These are phyloP conservation scores for Gryon sp. DNA, from an alignment of 1,140 invertebrate species.

Conservation along the genomic window DNA sequence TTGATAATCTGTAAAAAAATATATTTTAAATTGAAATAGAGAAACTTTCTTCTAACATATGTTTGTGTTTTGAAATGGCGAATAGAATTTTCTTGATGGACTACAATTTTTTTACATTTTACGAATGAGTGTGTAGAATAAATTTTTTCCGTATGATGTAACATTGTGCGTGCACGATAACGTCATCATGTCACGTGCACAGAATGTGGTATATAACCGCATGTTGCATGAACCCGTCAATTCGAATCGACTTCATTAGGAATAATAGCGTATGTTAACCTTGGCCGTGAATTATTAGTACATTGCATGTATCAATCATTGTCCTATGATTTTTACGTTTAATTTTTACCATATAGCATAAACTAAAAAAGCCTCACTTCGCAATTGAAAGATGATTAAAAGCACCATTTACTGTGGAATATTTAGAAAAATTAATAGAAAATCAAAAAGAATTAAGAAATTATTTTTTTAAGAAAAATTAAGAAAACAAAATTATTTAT, in stretches of 20 bases:
- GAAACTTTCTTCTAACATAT: no score
- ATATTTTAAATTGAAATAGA: no score
- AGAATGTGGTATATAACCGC: slow-evolving; percentile 28
- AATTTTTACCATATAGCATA: not conserved
- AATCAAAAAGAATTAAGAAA: no score
- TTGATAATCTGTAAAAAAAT: no score
- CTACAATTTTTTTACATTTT: not conserved
- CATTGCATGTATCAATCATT: slow-evolving; percentile 21
- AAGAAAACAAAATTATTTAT: no score
- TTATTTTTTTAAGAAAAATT: no score
- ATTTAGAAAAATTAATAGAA: no score
- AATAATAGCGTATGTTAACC: slow-evolving; percentile 48
- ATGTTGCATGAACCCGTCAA: slow-evolving; percentile 35
- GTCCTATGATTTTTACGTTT: slow-evolving; percentile 10
- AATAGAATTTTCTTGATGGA: no score
- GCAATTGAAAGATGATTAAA: not conserved
- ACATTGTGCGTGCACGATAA: slow-evolving; percentile 16
- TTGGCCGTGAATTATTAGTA: slow-evolving; percentile 49
- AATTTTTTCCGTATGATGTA: slow-evolving; percentile 10
- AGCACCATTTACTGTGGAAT: no score
- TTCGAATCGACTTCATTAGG: slow-evolving; percentile 45
- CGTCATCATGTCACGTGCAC: slow-evolving; percentile 49
- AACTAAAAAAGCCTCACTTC: not conserved
- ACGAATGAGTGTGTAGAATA: not conserved
- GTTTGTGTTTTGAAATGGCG: no score